phyloP scores from a whole-genome alignment of 2,797 vertebrate genomes.

The Sebastes diploproa region DNA sequence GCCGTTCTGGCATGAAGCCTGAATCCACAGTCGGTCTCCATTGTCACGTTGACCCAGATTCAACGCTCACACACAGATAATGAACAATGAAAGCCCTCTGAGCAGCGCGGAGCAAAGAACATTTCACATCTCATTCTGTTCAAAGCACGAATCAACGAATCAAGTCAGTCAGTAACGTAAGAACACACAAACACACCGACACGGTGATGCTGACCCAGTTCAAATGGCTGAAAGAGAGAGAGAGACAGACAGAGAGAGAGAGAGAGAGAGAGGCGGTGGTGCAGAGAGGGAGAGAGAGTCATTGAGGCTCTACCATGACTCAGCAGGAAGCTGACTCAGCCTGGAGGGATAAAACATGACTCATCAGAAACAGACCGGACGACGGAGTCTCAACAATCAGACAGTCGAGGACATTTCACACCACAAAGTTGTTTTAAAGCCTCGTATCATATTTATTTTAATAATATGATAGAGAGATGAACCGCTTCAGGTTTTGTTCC shows the following conservation, averaged over 20 bases:
- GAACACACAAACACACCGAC: not conserved
- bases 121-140: not conserved
- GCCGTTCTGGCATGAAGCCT: not conserved
- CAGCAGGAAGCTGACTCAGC: constrained; percentile 36
- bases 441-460: not conserved
- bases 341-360: not conserved
- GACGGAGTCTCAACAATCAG: not conserved
- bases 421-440: no score
- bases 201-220: constrained; percentile 15
- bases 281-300: not conserved
- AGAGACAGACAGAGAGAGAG: no score
- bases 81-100: not conserved
- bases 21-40: not conserved
- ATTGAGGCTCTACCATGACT: constrained; percentile 24
- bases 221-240: constrained; percentile 3
- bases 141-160: not conserved
- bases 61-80: not conserved
- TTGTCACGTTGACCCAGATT: constrained; percentile 45
- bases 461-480: no score
- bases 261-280: not conserved
- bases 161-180: not conserved
- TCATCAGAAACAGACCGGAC: not conserved
- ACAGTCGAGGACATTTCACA: not conserved
- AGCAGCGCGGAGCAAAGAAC: not conserved
- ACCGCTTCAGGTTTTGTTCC: no score